phyloP scores from a whole-genome alignment of 1,140 invertebrate species.

The Zaprionus kolodkinae region DNA sequence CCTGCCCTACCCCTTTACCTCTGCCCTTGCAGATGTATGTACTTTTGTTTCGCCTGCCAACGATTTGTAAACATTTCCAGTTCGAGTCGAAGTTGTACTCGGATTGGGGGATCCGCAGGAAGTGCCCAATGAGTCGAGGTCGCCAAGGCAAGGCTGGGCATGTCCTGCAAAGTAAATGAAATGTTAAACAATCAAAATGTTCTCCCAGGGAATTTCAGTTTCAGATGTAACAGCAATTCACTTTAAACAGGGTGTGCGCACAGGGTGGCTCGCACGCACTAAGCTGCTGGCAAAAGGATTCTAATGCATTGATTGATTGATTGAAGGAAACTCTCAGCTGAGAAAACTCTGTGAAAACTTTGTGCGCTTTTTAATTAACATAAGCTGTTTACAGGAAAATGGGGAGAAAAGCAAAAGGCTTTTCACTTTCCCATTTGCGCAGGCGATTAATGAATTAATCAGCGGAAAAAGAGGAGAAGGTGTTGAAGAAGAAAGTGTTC shows the following conservation, averaged over 20 bases:
- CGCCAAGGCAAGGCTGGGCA: background rate
- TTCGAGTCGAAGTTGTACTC: background rate
- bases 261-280: too few species aligned
- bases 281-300: background rate
- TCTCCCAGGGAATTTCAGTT: background rate
- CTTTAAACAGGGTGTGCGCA: background rate
- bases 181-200: constrained; percentile 31
- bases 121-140: constrained; percentile 15
- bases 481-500: too few species aligned
- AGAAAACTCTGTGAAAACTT: constrained; percentile 18
- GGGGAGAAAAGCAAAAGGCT: constrained; percentile 36
- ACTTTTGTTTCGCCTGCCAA: constrained; percentile 27
- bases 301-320: constrained; percentile 57
- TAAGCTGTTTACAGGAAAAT: constrained; percentile 62
- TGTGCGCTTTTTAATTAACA: constrained; percentile 71
- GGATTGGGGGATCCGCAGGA: background rate
- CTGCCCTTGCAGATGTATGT: background rate
- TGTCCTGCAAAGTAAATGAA: constrained; percentile 26
- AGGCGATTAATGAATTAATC: constrained; percentile 71
- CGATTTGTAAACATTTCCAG: constrained; percentile 55
- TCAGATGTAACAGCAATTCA: background rate
- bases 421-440: constrained; percentile 59
- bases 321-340: constrained; percentile 38
- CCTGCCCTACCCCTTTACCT: constrained; percentile 11
- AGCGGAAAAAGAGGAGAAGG: constrained; percentile 29